Percentiles rank a stretch among this genome's conserved stretches.
These are phyloP conservation scores for Gastracanthus pulcherrimus DNA, from an alignment of 2,888 invertebrate species.

Conservation along the genomic window DNA sequence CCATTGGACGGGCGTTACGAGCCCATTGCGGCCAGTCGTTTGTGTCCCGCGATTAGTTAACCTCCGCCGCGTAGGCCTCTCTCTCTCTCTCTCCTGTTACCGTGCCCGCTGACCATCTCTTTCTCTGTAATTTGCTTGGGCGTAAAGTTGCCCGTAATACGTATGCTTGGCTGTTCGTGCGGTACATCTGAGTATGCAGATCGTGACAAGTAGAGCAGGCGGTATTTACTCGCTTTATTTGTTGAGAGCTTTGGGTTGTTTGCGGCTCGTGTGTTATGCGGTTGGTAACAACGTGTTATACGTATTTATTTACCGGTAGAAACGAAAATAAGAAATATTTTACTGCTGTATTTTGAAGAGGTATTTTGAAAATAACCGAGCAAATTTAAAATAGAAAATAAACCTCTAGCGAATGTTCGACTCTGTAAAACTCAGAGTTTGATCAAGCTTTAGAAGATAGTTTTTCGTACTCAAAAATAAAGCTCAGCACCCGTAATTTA, in stretches of 20 bases:
- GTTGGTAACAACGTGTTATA: neutral
- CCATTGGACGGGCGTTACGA: constrained; percentile 27
- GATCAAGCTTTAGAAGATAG: too few relatives aligned
- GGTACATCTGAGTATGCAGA: neutral
- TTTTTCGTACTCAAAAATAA: too few relatives aligned
- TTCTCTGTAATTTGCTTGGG: neutral
- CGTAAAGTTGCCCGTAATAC: neutral
- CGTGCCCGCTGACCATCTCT: neutral
- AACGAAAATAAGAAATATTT: too few relatives aligned
- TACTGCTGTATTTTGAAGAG: too few relatives aligned
- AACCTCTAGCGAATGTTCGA: too few relatives aligned
- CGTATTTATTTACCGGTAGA: too few relatives aligned
- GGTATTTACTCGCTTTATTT: too few relatives aligned
- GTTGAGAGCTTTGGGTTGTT: neutral
- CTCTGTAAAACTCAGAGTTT: too few relatives aligned
- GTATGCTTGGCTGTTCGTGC: neutral
- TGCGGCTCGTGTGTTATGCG: neutral
- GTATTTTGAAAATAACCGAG: too few relatives aligned
- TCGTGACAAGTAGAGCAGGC: neutral
- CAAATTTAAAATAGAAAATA: too few relatives aligned
- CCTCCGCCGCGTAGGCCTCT: neutral
- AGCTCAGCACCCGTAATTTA: too few relatives aligned
- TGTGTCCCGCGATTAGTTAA: neutral
- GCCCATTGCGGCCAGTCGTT: constrained; percentile 21
- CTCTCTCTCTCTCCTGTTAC: neutral